Conservation (phyloP, 1,140 invertebrate genomes). For the Mesaphorura yosii region DNA sequence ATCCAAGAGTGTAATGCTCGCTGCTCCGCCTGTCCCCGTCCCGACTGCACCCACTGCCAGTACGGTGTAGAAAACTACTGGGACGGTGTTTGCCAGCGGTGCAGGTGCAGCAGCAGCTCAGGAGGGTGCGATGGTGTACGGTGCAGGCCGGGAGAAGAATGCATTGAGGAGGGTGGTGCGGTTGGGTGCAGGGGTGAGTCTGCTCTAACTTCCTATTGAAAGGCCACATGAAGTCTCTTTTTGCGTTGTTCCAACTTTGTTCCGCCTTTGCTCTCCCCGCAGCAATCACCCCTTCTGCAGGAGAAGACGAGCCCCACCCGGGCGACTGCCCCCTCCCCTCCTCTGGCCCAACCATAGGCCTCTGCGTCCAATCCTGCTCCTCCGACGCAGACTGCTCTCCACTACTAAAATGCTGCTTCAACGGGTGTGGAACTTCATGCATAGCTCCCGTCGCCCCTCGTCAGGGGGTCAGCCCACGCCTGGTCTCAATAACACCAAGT, state of each 20-base stretch:
- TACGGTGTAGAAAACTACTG: slow-evolving; percentile 62
- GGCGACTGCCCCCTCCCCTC: no score
- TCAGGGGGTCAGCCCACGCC: not conserved
- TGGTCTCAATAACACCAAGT: not conserved
- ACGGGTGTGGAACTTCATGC: slow-evolving; percentile 62
- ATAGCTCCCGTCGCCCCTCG: slow-evolving; percentile 42
- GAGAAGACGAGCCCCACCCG: no score
- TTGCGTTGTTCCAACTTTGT: no score
- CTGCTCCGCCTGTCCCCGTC: slow-evolving; percentile 37
- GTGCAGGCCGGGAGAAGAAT: no score
- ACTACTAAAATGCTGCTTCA: slow-evolving; percentile 66
- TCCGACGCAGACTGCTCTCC: slow-evolving; percentile 70
- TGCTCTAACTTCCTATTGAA: no score
- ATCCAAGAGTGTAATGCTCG: slow-evolving; percentile 41
- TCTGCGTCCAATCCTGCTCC: slow-evolving; percentile 57
- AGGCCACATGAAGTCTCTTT: no score
- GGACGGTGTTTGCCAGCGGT: slow-evolving; percentile 40
- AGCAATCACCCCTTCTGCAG: no score
- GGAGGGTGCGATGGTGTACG: not conserved
- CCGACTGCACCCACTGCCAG: slow-evolving; percentile 47
- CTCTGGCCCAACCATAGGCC: no score
- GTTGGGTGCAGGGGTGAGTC: slow-evolving; percentile 34
- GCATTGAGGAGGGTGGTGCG: no score
- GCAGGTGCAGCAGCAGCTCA: slow-evolving; percentile 53
- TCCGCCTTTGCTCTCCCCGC: no score